Base-by-base conservation (phyloP, 2,797 vertebrate species). In the Onychomys leucogaster region DNA sequence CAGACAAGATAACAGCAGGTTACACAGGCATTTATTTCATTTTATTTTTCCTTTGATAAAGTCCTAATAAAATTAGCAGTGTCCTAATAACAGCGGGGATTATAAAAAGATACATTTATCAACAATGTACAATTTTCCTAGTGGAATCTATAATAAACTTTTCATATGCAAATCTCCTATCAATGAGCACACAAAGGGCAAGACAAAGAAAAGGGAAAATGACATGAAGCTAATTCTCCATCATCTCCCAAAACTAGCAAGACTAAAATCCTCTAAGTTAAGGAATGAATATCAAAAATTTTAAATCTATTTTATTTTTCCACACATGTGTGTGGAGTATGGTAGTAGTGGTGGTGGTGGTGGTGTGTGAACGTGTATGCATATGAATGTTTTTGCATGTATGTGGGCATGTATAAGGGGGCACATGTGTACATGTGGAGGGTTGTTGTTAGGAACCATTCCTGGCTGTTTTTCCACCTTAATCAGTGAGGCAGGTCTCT, bases 1-100 rank as follows among this genome's bases (percentile, higher is more conserved):
- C 92, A 98, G 95, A 97, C 92, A 94, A 95, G 95, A 97, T 95
- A 98, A 98, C 97, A 89, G 91, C 95, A 96, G 96, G 65, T 65
- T 97, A 46, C 76, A 37, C 1, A 37, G 43, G 71, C 96, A 88
- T 97, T 97, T 94, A 94, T 97, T 97, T 94, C 88, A 96, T 96
- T 95, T 96, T 94, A 87, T 87, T 94, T 95, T 95, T 90, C 82
- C 83, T 97, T 96, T 96, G 95, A 98, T 90, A 95, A 96, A 96
- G 34, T 89, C 75, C 97, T 97, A 98, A 97, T 96, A 97, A 97
- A 98, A 97, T 97, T 96, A 97, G 86, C 92, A 96, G 80, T 90
- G 87, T 97, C 95, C 92, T 89, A 97, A 91, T 85, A 97, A 96
- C 91, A 95, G 76, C 55, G 43, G 91, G 81, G 61, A 97, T 95